Evolutionary conservation across 2,797 vertebrate genomes (phyloP).

Genomic region (Urosaurus nigricauda): DNA sequence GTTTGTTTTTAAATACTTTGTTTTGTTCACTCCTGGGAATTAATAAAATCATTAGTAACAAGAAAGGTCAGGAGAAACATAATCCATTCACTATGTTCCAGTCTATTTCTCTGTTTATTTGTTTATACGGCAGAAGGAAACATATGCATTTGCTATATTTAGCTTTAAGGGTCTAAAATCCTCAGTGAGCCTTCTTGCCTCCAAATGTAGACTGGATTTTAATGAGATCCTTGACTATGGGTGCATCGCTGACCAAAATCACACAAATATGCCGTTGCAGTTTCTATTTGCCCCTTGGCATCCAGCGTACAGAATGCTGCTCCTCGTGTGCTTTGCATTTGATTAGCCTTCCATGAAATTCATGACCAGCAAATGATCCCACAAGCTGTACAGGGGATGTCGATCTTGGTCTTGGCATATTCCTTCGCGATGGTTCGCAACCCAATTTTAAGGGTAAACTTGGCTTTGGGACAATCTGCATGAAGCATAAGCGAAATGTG

Average conservation of each 20-base stretch:
- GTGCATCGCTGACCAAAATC: conserved; percentile 66
- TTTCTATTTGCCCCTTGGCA: conserved; percentile 71
- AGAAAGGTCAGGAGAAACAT: not conserved
- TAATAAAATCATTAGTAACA: not conserved
- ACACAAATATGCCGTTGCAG: conserved; percentile 69
- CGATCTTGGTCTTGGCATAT: conserved; percentile 2
- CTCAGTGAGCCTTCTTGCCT: conserved; percentile 67
- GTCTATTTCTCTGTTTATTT: not conserved
- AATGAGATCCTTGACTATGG: conserved; percentile 73
- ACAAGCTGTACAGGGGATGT: conserved; percentile 12
- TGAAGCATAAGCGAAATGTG: conserved; percentile 19
- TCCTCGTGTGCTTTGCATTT: conserved; percentile 72
- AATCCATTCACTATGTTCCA: not conserved
- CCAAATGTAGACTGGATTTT: conserved; percentile 73
- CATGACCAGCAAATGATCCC: conserved; percentile 61
- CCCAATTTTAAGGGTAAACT: not conserved
- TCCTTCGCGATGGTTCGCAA: not conserved
- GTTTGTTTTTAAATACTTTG: not conserved
- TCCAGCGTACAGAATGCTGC: conserved; percentile 14
- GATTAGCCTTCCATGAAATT: conserved; percentile 70
- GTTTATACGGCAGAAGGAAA: conserved; percentile 5
- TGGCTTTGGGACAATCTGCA: not conserved
- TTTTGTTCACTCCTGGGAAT: conserved; percentile 2
- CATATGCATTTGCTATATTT: not conserved
- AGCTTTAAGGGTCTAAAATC: conserved; percentile 49